phyloP scores from a whole-genome alignment of 2,797 vertebrate genomes.

The Betta splendens region DNA sequence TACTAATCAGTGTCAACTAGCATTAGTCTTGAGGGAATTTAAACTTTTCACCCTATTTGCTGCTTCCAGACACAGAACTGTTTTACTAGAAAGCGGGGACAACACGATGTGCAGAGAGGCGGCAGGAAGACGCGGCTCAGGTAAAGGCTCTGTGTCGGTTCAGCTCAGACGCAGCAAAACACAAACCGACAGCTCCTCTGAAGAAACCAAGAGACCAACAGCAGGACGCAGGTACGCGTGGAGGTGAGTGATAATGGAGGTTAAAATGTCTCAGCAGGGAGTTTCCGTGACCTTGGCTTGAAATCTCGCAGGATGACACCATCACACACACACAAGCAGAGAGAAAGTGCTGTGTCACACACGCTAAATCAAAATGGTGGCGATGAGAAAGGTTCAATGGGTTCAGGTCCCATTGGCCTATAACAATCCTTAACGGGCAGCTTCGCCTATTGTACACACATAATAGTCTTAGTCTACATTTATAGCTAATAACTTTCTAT shows the following conservation, averaged over 20 bases:
- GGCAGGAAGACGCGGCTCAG: conserved; percentile 44
- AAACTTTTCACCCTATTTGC: conserved; percentile 41
- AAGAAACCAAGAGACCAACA: conserved; percentile 10
- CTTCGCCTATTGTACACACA: background rate
- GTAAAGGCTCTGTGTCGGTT: conserved; percentile 34
- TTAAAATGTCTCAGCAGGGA: conserved; percentile 13
- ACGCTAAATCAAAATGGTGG: conserved; percentile 44
- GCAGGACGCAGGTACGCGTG: conserved; percentile 8
- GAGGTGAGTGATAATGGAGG: conserved; percentile 24
- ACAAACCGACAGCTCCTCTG: conserved; percentile 44
- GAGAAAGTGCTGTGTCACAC: conserved; percentile 57
- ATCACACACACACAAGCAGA: conserved; percentile 14
- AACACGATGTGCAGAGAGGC: conserved; percentile 50
- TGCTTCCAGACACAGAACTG: conserved; percentile 36
- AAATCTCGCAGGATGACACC: background rate
- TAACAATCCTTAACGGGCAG: background rate
- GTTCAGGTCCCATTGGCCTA: background rate
- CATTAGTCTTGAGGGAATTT: conserved; percentile 7
- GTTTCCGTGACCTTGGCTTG: conserved; percentile 28
- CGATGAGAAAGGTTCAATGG: background rate
- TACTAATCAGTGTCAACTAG: conserved; percentile 6
- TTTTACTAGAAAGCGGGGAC: conserved; percentile 62
- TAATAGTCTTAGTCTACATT: too few species aligned
- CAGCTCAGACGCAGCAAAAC: conserved; percentile 40
- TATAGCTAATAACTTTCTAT: too few species aligned